phyloP scores from a whole-genome alignment of 2,113 vertebrate genomes.

The Mobula birostris region DNA sequence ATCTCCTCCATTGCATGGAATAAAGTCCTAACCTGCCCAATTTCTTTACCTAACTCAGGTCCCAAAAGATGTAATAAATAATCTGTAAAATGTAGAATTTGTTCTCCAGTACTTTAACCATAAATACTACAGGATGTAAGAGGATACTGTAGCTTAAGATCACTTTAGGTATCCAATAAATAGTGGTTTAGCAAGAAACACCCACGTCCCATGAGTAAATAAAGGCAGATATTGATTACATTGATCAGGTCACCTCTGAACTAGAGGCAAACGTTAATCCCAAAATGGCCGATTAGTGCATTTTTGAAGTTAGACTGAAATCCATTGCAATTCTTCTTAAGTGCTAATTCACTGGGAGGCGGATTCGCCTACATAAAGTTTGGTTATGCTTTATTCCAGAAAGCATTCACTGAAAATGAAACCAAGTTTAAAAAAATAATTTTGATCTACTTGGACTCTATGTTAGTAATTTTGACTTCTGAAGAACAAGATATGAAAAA shows the following conservation, averaged over 20 bases:
- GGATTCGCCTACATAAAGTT: background rate
- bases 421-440: background rate
- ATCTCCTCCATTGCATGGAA: too few relatives aligned
- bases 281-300: background rate
- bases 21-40: too few relatives aligned
- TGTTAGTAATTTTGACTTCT: background rate
- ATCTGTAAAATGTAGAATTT: too few relatives aligned
- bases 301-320: background rate
- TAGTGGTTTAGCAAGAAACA: too few relatives aligned
- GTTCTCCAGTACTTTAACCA: too few relatives aligned
- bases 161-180: too few relatives aligned
- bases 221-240: too few relatives aligned
- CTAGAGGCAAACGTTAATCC: background rate
- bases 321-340: background rate
- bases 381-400: background rate
- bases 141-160: too few relatives aligned
- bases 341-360: background rate
- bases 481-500: background rate
- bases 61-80: too few relatives aligned
- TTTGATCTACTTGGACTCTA: background rate
- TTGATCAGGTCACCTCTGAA: background rate
- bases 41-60: too few relatives aligned
- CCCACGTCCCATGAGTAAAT: too few relatives aligned
- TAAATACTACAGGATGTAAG: too few relatives aligned
- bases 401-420: background rate